Percentiles rank a stretch among this genome's conserved stretches.
These are phyloP conservation scores for Apus apus DNA, from an alignment of 2,113 vertebrate species.

Conservation along the genomic window DNA sequence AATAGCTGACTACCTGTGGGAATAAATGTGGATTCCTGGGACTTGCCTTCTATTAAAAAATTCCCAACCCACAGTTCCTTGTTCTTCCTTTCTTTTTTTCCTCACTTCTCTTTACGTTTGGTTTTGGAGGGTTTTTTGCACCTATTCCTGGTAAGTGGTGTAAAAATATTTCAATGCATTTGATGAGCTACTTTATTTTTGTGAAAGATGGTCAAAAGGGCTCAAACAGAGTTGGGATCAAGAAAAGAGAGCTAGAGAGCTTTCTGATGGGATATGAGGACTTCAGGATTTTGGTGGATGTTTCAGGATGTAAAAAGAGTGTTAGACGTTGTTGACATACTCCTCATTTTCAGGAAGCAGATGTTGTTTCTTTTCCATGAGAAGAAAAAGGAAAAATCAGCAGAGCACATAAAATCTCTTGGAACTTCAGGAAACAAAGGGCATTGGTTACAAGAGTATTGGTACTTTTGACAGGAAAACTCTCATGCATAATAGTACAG, in stretches of 20 bases:
- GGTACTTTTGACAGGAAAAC: neutral
- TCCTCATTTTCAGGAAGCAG: neutral
- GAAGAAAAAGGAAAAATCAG: neutral
- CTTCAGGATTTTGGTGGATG: neutral
- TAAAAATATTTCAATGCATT: neutral
- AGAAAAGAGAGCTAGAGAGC: neutral
- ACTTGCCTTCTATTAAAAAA: neutral
- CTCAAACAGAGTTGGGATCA: neutral
- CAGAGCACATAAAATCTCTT: neutral
- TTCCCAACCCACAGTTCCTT: accelerated
- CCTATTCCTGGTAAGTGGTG: neutral
- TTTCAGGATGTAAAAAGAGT: neutral
- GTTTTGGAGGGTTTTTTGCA: neutral
- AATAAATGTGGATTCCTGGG: neutral
- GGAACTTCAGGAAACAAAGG: neutral
- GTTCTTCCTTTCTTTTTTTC: neutral
- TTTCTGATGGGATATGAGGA: neutral
- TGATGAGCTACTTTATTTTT: neutral
- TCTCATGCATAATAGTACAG: neutral
- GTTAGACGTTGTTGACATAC: neutral
- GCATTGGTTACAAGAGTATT: neutral
- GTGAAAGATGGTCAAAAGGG: neutral
- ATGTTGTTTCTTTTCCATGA: neutral
- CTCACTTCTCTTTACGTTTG: neutral
- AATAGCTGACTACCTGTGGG: neutral